Evolutionary conservation across 2,888 invertebrate species (phyloP).

Genomic region (Parnassius smintheus): DNA sequence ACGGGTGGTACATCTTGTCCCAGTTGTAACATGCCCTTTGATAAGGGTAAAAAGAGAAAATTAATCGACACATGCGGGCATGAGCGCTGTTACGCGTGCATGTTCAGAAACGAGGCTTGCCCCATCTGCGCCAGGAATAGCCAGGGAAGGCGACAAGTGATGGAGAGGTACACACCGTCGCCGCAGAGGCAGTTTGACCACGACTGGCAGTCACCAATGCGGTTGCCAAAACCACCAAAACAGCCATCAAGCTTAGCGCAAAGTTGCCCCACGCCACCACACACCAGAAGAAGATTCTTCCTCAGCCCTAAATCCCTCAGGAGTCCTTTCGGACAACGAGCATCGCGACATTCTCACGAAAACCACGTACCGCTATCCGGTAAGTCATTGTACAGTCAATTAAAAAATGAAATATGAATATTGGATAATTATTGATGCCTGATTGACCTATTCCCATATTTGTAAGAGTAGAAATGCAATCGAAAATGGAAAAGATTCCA

Average conservation of each 20-base stretch:
- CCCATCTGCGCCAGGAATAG: slow-evolving; percentile 86
- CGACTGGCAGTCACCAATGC: slow-evolving; percentile 78
- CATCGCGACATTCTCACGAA: slow-evolving; percentile 74
- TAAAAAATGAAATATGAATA: not conserved
- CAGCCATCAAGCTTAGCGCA: slow-evolving; percentile 78
- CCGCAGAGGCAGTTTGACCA: slow-evolving; percentile 64
- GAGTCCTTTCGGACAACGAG: slow-evolving; percentile 86
- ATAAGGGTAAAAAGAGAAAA: slow-evolving; percentile 97
- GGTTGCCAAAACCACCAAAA: slow-evolving; percentile 83
- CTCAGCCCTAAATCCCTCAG: slow-evolving; percentile 90
- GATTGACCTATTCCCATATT: slow-evolving; percentile 22
- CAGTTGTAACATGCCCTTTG: slow-evolving; percentile 95
- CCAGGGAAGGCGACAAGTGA: slow-evolving; percentile 63
- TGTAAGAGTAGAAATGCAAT: slow-evolving; percentile 35
- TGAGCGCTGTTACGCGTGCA: slow-evolving; percentile 96
- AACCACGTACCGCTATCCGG: slow-evolving; percentile 87
- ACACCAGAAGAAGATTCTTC: slow-evolving; percentile 88
- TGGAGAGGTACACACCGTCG: slow-evolving; percentile 72
- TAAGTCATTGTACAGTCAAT: slow-evolving; percentile 64
- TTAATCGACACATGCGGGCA: slow-evolving; percentile 97
- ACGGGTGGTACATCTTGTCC: slow-evolving; percentile 87
- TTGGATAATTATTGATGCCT: slow-evolving; percentile 5
- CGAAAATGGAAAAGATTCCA: slow-evolving; percentile 48
- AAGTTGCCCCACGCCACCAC: slow-evolving; percentile 92
- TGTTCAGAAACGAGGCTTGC: slow-evolving; percentile 95